Percentiles rank a stretch among this genome's conserved stretches.
Conservation (phyloP, 2,888 invertebrate species). For the Osmoderma eremita region DNA sequence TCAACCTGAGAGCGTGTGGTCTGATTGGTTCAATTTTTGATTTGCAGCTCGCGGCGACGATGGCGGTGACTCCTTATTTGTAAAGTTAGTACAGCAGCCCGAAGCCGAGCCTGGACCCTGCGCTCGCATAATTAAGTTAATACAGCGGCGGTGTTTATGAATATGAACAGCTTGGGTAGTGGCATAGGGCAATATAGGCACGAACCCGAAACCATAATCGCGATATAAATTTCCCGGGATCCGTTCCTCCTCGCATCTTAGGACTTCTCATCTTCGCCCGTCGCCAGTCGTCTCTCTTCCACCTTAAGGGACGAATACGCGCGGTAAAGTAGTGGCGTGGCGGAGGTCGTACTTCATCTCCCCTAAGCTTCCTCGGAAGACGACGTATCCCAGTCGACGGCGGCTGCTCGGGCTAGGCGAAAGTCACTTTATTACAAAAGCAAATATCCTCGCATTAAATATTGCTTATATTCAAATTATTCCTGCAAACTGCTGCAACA, state of each 20-base stretch:
- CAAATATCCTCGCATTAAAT: constrained; percentile 61
- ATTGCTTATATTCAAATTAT: constrained; percentile 63
- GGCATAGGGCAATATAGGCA: constrained; percentile 54
- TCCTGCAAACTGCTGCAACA: constrained; percentile 52
- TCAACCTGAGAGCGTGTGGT: constrained; percentile 20
- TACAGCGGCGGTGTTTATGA: constrained; percentile 51
- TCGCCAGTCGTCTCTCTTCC: constrained; percentile 19
- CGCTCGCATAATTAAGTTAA: constrained; percentile 51
- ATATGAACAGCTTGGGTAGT: constrained; percentile 49
- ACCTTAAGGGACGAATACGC: neutral
- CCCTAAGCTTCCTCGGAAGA: neutral
- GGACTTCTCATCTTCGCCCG: constrained; percentile 27
- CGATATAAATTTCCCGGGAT: constrained; percentile 56
- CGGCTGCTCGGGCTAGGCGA: constrained; percentile 30
- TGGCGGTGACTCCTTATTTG: constrained; percentile 26
- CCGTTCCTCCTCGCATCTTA: constrained; percentile 39
- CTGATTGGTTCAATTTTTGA: neutral
- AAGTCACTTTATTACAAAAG: constrained; percentile 59
- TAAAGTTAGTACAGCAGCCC: constrained; percentile 26
- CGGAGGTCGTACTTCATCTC: constrained; percentile 9
- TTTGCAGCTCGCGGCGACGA: neutral
- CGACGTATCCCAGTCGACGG: neutral
- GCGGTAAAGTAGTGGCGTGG: too few relatives aligned
- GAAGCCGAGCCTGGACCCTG: constrained; percentile 4
- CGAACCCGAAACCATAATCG: constrained; percentile 59